phyloP scores from a whole-genome alignment of 37 sponge, comb jelly and placozoan species.

The Corticium candelabrum region DNA sequence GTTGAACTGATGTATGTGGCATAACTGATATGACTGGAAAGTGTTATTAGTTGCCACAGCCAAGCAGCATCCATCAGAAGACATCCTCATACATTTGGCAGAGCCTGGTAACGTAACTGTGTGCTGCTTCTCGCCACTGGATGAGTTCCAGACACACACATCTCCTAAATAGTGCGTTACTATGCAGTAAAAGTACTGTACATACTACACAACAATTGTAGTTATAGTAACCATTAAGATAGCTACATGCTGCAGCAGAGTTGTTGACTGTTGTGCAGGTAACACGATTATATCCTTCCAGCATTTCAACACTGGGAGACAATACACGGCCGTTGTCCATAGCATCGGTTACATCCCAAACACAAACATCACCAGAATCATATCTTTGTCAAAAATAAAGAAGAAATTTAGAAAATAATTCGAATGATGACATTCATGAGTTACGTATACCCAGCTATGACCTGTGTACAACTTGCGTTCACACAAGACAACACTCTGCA shows the following conservation, averaged over 20 bases:
- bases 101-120: background rate
- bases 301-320: background rate
- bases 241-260: background rate
- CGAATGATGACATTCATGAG: background rate
- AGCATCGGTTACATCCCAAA: conserved; percentile 42
- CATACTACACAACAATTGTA: background rate
- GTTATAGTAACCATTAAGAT: background rate
- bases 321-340: background rate
- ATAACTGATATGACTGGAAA: background rate
- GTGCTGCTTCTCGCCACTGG: background rate
- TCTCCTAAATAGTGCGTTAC: too few relatives aligned
- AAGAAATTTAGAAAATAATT: too few relatives aligned
- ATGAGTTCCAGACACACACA: background rate
- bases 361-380: conserved; percentile 37
- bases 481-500: background rate
- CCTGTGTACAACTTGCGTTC: background rate
- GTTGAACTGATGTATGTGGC: background rate
- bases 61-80: background rate
- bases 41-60: background rate
- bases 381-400: conserved; percentile 36
- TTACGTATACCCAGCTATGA: background rate
- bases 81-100: background rate
- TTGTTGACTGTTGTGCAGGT: background rate
- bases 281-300: background rate
- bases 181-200: background rate